Conservation (phyloP, 2,113 vertebrate species). For the Eulemur rufifrons region DNA sequence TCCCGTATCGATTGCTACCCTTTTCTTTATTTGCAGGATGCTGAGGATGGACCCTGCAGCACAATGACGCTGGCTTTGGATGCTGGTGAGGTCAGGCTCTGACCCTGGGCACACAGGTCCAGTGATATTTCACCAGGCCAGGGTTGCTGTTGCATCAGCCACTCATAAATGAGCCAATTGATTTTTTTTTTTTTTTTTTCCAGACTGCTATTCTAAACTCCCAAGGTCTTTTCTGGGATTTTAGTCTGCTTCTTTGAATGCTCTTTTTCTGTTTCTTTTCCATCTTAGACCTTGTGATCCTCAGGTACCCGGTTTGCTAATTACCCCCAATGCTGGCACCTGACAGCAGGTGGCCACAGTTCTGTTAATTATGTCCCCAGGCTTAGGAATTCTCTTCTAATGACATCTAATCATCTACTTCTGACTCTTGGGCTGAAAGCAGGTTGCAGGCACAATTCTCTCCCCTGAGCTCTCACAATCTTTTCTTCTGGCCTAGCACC, state of each 20-base stretch:
- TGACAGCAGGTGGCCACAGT: slow-evolving; percentile 76
- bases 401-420: slow-evolving; percentile 72
- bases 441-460: slow-evolving; percentile 17
- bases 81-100: neutral
- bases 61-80: slow-evolving; percentile 25
- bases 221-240: slow-evolving; percentile 47
- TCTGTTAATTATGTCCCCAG: slow-evolving; percentile 81
- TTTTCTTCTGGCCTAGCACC: slow-evolving; percentile 45
- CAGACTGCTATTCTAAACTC: slow-evolving; percentile 30
- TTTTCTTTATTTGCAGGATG: slow-evolving; percentile 58
- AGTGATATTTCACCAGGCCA: slow-evolving; percentile 2
- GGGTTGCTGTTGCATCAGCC: neutral
- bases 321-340: slow-evolving; percentile 65
- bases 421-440: slow-evolving; percentile 62
- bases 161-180: slow-evolving; percentile 45
- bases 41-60: neutral
- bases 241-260: slow-evolving; percentile 8
- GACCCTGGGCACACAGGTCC: neutral
- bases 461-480: slow-evolving; percentile 62
- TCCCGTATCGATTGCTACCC: neutral
- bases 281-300: slow-evolving; percentile 67
- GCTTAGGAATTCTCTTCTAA: slow-evolving; percentile 67
- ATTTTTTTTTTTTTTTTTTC: neutral
- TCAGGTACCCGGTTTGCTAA: slow-evolving; percentile 74
- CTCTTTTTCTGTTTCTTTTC: slow-evolving; percentile 49